A percentile compares a stretch with the other conserved stretches of the same genome.
Evolutionary conservation across 2,888 invertebrate species (phyloP).

Genomic region (Amaurobius ferox): DNA sequence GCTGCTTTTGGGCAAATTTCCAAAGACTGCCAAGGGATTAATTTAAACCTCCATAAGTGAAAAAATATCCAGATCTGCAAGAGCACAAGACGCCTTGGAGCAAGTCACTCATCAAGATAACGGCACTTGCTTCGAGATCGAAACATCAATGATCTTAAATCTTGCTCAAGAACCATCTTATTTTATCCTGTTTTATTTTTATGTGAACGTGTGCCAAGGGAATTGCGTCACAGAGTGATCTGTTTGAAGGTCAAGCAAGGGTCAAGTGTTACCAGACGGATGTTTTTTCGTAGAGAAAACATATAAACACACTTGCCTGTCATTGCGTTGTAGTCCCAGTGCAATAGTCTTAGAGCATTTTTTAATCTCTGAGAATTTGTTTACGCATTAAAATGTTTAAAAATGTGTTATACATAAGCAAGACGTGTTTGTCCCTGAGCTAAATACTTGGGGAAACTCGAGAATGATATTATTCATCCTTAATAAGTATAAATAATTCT

Average conservation of each 20-base stretch:
- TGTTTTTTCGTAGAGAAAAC: neutral
- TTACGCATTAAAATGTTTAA: neutral
- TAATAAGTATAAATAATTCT: too few relatives aligned
- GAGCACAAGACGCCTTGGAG: neutral
- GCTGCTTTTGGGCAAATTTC: neutral
- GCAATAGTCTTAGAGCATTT: neutral
- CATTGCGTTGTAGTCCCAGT: neutral
- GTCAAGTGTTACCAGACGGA: conserved; percentile 60
- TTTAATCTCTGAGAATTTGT: neutral
- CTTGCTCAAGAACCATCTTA: neutral
- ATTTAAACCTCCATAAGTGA: neutral
- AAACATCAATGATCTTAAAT: neutral
- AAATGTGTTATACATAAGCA: neutral
- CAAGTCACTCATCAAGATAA: neutral
- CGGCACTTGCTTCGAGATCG: neutral
- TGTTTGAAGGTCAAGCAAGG: conserved; percentile 51
- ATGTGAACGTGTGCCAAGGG: conserved; percentile 35
- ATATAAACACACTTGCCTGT: neutral
- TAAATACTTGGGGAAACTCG: conserved; percentile 15
- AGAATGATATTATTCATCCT: neutral
- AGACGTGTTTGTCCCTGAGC: conserved; percentile 29
- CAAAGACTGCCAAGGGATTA: neutral
- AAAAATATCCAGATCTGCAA: neutral
- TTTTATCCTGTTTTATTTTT: neutral
- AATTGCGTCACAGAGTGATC: conserved; percentile 27